Evolutionary conservation across 2,113 vertebrate genomes (phyloP), one percentile per base, ranked within the genome.

Genomic region (Prunella fulvescens): DNA sequence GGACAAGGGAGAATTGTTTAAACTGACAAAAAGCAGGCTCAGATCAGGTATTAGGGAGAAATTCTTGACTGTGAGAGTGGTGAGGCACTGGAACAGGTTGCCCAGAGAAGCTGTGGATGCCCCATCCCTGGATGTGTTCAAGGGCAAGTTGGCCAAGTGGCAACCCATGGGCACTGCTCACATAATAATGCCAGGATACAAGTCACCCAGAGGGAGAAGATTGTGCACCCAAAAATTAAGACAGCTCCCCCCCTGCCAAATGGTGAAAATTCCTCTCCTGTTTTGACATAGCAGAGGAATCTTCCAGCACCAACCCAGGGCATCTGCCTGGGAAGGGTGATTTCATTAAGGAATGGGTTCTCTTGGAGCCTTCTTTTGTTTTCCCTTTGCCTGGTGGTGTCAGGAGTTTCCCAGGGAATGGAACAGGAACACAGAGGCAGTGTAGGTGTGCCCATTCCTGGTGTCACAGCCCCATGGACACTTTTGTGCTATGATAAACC

Each of bases 401-500:
- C 40, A 84, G 78, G 33, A 90, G 35, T 35, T 33, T 51, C 31
- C 18, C 35, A 47, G 45, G 23, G 35, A 44, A 40, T 37, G 48
- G 42, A 35, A 23, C 7, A 9, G 44, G 31, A 53, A 16, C 5
- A 1, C 1, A 7, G 33, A 1, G 1, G 18, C 19, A 42, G 7
- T 4, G 60, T 24, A 25, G 8, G 4, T 28, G 22, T 28, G 51
- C 10, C 35, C 11, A 1, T 60, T 66, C 19, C 65, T 62, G 28
- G 5, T 58, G 29, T 26, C 76, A 76, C 44, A 60, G 56, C 17
- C n/a, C 28, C 42, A 7, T 1, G 14, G 39, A 45, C 39, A 42
- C 9, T 18, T 35, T 6, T 1, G 1, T 0, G 1, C 70, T 17
- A 2, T 1, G 1, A 50, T 14, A 54, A 88, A 71, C 7, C 14